Evolutionary conservation across 2,113 vertebrate genomes (phyloP).

Genomic region (Marmota flaviventris): DNA sequence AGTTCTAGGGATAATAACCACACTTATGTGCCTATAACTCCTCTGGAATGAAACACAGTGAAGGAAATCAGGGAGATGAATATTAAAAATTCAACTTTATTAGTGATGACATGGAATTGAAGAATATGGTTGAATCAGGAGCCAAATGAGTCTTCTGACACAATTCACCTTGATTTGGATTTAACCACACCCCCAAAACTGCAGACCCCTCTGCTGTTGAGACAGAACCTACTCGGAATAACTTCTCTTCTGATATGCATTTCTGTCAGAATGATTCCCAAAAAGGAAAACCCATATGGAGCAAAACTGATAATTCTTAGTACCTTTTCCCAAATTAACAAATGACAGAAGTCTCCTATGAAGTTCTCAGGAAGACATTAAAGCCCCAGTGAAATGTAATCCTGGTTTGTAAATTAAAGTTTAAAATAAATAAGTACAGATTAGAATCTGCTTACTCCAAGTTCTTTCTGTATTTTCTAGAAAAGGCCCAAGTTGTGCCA

Average conservation of each 20-base stretch:
- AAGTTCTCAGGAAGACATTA: slow-evolving; percentile 53
- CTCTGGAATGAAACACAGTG: not conserved
- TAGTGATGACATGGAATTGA: not conserved
- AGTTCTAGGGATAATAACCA: not conserved
- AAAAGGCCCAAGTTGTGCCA: not conserved
- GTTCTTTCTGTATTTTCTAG: not conserved
- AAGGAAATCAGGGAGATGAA: not conserved
- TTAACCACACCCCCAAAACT: not conserved
- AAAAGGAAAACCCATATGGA: not conserved
- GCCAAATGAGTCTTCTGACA: not conserved
- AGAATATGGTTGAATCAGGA: not conserved
- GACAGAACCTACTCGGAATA: not conserved
- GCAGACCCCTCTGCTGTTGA: not conserved
- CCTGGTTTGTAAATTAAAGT: not conserved
- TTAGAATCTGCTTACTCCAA: slow-evolving; percentile 30
- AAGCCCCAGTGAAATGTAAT: not conserved
- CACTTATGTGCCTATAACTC: not conserved
- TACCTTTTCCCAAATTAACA: not conserved
- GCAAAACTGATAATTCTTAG: not conserved
- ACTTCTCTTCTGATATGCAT: not conserved
- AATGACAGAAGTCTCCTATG: not conserved
- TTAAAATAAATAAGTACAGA: not conserved
- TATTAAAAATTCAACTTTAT: not conserved
- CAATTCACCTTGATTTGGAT: not conserved
- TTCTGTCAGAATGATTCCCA: not conserved